Percentiles rank a stretch among this genome's conserved stretches.
Conservation (phyloP, 2,888 invertebrate species). For the Ceratothoa steindachneri region DNA sequence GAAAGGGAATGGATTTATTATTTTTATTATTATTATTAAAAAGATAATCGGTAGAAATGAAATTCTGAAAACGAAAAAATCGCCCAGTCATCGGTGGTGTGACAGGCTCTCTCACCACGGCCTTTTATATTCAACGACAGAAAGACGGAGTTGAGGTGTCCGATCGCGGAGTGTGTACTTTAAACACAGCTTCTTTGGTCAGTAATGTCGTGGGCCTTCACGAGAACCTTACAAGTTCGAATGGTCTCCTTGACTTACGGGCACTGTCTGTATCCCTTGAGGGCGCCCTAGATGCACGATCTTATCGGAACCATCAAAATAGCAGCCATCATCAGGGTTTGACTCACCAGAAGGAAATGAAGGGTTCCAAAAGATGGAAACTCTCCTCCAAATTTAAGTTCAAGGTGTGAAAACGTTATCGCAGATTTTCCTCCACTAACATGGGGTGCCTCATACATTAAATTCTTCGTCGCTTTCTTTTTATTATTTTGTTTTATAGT, state of each 20-base stretch:
- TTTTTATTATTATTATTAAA: neutral
- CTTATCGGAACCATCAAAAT: neutral
- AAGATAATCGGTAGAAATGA: neutral
- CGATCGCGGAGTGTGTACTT: neutral
- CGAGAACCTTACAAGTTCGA: neutral
- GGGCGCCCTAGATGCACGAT: neutral
- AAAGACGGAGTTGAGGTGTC: neutral
- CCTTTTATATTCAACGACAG: neutral
- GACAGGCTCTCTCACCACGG: too few species aligned
- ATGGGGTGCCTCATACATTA: too few species aligned
- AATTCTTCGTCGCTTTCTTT: too few species aligned
- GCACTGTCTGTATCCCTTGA: neutral
- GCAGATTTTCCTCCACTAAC: neutral
- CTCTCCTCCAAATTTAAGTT: neutral
- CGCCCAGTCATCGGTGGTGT: too few species aligned
- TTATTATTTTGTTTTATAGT: too few species aligned
- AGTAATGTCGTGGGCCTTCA: neutral
- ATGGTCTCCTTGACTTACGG: neutral
- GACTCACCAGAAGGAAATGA: neutral
- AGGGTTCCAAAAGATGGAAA: constrained; percentile 3
- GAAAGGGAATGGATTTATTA: neutral
- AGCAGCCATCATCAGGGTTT: neutral
- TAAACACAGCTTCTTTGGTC: neutral
- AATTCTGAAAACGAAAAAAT: too few species aligned
- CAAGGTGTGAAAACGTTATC: neutral